A percentile compares a stretch with the other conserved stretches of the same genome.
These are phyloP conservation scores for Tenthredo livida DNA, from an alignment of 2,888 invertebrate genomes.

Conservation along the genomic window DNA sequence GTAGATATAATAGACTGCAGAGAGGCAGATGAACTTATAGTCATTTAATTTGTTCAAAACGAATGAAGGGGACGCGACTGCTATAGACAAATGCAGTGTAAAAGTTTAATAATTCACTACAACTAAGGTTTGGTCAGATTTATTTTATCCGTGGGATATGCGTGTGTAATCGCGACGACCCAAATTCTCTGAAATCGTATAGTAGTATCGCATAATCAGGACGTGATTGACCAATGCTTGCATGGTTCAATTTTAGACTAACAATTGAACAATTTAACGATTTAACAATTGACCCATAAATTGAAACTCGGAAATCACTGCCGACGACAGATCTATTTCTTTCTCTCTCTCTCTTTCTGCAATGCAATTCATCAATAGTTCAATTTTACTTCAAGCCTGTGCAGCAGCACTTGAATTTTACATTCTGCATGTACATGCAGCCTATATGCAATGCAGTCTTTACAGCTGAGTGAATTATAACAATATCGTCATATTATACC, in stretches of 20 bases:
- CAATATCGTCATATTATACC: neutral
- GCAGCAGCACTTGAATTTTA: neutral
- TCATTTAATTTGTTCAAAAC: neutral
- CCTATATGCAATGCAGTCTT: neutral
- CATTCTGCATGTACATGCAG: neutral
- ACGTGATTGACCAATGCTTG: conserved; percentile 1
- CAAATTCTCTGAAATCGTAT: conserved; percentile 32
- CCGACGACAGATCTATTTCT: neutral
- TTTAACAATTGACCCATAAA: conserved; percentile 43
- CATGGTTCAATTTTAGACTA: neutral
- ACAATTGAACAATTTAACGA: conserved; percentile 34
- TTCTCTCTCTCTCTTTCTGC: neutral
- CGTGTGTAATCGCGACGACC: conserved; percentile 22
- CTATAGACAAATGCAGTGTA: neutral
- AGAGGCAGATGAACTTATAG: neutral
- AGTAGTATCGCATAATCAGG: neutral
- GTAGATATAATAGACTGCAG: neutral
- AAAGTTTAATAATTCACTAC: neutral
- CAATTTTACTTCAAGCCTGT: neutral
- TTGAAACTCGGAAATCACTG: conserved; percentile 18
- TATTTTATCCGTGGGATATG: neutral
- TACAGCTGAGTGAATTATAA: neutral
- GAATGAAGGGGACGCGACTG: neutral
- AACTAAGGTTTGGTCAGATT: neutral
- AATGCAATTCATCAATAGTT: conserved; percentile 18